Evolutionary conservation across 2,888 invertebrate genomes (phyloP), one percentile per base, ranked within the genome.

Genomic region (Sphecodes monilicornis): DNA sequence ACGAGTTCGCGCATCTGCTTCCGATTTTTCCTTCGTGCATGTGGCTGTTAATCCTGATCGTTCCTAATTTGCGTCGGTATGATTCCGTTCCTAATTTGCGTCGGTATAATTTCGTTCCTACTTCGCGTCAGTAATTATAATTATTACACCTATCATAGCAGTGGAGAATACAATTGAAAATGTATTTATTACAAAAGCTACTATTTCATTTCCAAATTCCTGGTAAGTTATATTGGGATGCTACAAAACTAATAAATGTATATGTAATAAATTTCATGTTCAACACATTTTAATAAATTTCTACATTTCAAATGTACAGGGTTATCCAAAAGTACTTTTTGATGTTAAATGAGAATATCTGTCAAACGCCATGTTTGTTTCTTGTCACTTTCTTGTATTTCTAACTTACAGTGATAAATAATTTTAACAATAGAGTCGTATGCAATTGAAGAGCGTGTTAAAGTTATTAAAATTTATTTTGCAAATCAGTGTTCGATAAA

Each of bases 51-150:
- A 32, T 64, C 16, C 29, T 22, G 36, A 39, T n/a, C 36, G n/a
- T 68, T 68, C 36, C 22, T 39, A 68, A 39, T 54, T 76, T 77
- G n/a, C 69, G 57, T 73, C 50, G 22, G 39, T n/a, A 39, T 22
- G 22, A 69, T 18, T n/a, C n/a, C 36, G n/a, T 68, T 68, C 36
- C 22, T 39, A 68, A 39, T 54, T 76, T 77, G n/a, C 69, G 57
- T 73, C 50, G 22, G 39, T n/a, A 39, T 22, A 16, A 69, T 18
- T n/a, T n/a, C n/a, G n/a, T n/a, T n/a, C n/a, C n/a, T n/a, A n/a
- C n/a, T n/a, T n/a, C n/a, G n/a, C n/a, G n/a, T n/a, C n/a, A n/a
- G n/a, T n/a, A n/a, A 54, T n/a, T 54, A n/a, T 8, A 22, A 26
- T n/a, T n/a, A 54, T n/a, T 54, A 8, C n/a, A n/a, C 11, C 54